phyloP scores from a whole-genome alignment of 2,797 vertebrate species.

The Pyrocephalus nanus region DNA sequence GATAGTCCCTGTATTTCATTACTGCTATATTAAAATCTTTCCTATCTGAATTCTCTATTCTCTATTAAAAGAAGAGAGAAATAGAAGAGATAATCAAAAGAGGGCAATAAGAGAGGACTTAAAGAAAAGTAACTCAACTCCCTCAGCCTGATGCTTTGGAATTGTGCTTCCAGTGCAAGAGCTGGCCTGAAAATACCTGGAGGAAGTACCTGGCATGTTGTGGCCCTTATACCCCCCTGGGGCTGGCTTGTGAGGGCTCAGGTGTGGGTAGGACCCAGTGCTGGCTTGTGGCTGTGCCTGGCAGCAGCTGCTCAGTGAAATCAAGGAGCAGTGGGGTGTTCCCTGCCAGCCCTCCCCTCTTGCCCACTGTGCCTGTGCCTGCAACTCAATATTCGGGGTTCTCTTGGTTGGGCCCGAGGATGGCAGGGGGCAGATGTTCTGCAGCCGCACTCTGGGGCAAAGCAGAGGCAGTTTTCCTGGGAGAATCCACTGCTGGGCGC shows the following conservation, averaged over 20 bases:
- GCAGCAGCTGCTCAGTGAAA: neutral
- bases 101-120: neutral
- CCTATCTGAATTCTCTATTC: constrained; percentile 15
- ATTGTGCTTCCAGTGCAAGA: neutral
- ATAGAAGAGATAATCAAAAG: neutral
- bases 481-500: neutral
- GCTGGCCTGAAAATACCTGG: neutral
- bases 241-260: neutral
- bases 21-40: constrained; percentile 50
- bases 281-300: neutral
- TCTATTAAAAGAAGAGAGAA: neutral
- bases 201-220: neutral
- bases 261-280: neutral
- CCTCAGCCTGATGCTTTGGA: neutral
- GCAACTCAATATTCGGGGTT: neutral
- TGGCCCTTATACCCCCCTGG: accelerated
- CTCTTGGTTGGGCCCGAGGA: accelerated
- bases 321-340: accelerated
- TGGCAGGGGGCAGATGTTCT: neutral
- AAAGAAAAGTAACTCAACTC: neutral
- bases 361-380: neutral
- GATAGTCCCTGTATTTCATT: constrained; percentile 57
- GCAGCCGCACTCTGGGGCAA: neutral
- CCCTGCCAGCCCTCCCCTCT: neutral
- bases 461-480: neutral